Evolutionary conservation across 1,140 invertebrate species (phyloP), one percentile per base, ranked within the genome.

Genomic region (Proctacanthus coquilletti): DNA sequence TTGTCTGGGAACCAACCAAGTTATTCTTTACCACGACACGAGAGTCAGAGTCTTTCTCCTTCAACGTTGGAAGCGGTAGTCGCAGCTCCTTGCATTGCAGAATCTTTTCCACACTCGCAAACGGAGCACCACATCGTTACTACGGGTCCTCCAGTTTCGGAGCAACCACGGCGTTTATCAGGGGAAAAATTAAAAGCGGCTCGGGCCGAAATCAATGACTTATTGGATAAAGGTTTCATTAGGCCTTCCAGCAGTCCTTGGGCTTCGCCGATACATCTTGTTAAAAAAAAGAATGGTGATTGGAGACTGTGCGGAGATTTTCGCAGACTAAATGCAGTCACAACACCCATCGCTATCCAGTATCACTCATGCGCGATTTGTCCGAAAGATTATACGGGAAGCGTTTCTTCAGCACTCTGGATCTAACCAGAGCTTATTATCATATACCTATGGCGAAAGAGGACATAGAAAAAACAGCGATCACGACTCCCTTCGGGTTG

Each of bases 341-440:
- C 62, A 5, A 39, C 39, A 8, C 44, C 50, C 1, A 65, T 38
- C 18, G 45, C 3, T 63, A 56, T 40, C 60, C 43, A 30, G 43
- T 56, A 3, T 47, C 53, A 0, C 41, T 44, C 27, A 42, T 56
- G 11, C 41, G 52, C 14, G 59, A 64, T 43, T 54, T 56, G 23
- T 35, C 48, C 0, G 38, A 47, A 20, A 38, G 32, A 3, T 38
- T 72, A 2, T 18, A 42, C 1, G 61, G 57, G 1, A 44, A 46
- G 5, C 53, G 36, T 4, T 49, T 55, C 23, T 71, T 71, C 39
- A 54, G 53, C 1, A 49, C 42, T 2, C 34, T 72, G 0, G 68
- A 73, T 52, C 34, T 72, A 11, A 41, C 47, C 0, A 45, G 48
- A 9, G 70, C 68, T 0, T 73, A 62, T 44, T 59, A 63, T 49